A percentile compares a stretch with the other conserved stretches of the same genome.
Conservation (phyloP, 2,888 invertebrate species). For the Pedicia rivosa region DNA sequence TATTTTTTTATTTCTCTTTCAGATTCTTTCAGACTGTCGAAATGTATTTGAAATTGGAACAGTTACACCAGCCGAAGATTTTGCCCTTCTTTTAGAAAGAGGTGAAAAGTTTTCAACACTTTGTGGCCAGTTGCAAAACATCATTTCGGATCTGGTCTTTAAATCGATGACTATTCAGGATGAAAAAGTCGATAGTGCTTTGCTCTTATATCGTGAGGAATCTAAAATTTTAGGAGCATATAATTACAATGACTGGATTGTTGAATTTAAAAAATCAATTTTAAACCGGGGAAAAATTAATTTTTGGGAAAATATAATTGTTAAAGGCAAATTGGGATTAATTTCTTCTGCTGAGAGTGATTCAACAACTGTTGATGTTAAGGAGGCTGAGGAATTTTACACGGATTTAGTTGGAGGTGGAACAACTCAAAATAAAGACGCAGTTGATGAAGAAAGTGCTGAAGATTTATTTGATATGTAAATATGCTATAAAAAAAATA, state of each 20-base stretch:
- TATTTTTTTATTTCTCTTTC: no score
- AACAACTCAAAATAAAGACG: background rate
- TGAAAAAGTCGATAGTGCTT: slow-evolving; percentile 19
- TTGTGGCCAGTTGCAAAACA: slow-evolving; percentile 21
- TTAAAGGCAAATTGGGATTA: slow-evolving; percentile 20
- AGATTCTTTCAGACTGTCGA: slow-evolving; percentile 12
- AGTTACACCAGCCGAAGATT: slow-evolving; percentile 43
- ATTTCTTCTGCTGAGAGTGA: slow-evolving; percentile 9
- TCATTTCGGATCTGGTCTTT: slow-evolving; percentile 20
- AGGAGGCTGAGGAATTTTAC: slow-evolving; percentile 11
- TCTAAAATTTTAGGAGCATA: slow-evolving; percentile 21
- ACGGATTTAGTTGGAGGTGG: background rate
- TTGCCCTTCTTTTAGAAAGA: slow-evolving; percentile 30
- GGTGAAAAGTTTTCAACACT: slow-evolving; percentile 24
- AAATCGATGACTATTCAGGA: slow-evolving; percentile 17
- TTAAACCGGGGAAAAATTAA: slow-evolving; percentile 17
- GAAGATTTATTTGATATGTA: slow-evolving; percentile 12
- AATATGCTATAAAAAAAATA: no score
- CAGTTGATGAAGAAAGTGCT: slow-evolving; percentile 6
- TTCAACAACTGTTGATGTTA: slow-evolving; percentile 7
- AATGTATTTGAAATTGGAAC: slow-evolving; percentile 35
- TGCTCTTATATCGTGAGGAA: slow-evolving; percentile 28
- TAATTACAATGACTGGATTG: slow-evolving; percentile 25
- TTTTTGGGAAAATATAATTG: slow-evolving; percentile 24
- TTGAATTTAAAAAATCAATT: slow-evolving; percentile 20